Conservation (phyloP, 2,797 vertebrate species). For the Potorous gilbertii region DNA sequence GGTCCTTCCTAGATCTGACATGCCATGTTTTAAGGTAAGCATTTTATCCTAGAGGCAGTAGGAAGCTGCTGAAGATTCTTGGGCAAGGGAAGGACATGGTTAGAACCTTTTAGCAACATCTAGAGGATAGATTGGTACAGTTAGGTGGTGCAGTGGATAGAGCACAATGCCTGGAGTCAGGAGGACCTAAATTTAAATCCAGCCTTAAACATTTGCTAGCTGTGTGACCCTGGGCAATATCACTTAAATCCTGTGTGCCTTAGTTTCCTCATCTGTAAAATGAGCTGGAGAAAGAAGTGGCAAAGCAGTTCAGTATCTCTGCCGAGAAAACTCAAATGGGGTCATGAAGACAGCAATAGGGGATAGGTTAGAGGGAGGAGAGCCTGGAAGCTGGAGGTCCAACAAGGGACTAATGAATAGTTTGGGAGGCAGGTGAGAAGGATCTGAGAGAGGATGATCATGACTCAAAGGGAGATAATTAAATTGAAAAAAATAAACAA, state of each 20-base stretch:
- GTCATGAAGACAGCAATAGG: not conserved
- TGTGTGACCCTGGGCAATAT: not conserved
- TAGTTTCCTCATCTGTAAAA: not conserved
- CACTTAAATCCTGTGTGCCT: not conserved
- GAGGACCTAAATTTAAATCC: not conserved
- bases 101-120: not conserved
- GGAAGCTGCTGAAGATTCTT: not conserved
- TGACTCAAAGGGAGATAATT: not conserved
- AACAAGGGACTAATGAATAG: not conserved
- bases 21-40: too few relatives aligned
- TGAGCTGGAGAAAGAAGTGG: not conserved
- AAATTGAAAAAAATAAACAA: not conserved
- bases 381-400: not conserved
- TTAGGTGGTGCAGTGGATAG: not conserved
- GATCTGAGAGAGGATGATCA: not conserved
- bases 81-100: not conserved
- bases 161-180: not conserved
- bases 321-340: not conserved
- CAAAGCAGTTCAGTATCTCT: not conserved
- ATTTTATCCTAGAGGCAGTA: not conserved
- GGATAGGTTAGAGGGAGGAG: not conserved
- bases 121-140: not conserved
- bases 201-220: not conserved
- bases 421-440: not conserved
- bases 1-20: too few relatives aligned